Base-by-base conservation (phyloP, 2,797 vertebrate species). In the Pseudochaenichthys georgianus region DNA sequence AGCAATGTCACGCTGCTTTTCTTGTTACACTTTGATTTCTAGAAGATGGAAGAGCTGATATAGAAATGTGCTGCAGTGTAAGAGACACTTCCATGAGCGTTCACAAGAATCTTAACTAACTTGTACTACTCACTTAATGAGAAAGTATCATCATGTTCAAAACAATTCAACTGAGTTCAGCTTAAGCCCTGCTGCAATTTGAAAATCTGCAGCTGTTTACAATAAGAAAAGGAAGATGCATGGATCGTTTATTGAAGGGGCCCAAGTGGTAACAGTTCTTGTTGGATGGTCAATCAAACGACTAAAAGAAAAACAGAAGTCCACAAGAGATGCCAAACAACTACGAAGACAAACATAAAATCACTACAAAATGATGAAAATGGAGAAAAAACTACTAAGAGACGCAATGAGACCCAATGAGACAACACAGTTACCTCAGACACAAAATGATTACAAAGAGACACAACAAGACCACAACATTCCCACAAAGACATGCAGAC, bases 1-100 rank as follows among this genome's bases (percentile, higher is more conserved):
- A 54, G 43, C 19, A 88, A 72, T 64, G 79, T 21, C 77, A 68
- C 55, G 59, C 47, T 54, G 52, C 16, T 73, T 77, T 58, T 53
- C 43, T 71, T 67, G 16, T 57, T 15, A 10, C 61, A 13, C 15
- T 70, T 60, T 64, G 31, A 73, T 60, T 65, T 42, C 38, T 63
- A 53, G 59, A 64, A 66, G 38, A 46, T 38, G 21, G 28, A 48
- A 23, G 53, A 70, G 28, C 48, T 11, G 11, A 45, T 46, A 46
- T 31, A 47, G 31, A 45, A 70, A 73, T 51, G 51, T 19, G 31
- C 9, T 10, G 50, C 12, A 38, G 21, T 28, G 16, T 19, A 45
- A 19, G 48, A 42, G 10, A 77, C 52, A 59, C 5, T 19, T 58
- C 12, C 23, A 17, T 28, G 10, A 47, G 13, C 16, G 61, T 58